These are phyloP conservation scores for Hemicrepidius hirtus DNA, from an alignment of 2,888 invertebrate species.

Conservation along the genomic window DNA sequence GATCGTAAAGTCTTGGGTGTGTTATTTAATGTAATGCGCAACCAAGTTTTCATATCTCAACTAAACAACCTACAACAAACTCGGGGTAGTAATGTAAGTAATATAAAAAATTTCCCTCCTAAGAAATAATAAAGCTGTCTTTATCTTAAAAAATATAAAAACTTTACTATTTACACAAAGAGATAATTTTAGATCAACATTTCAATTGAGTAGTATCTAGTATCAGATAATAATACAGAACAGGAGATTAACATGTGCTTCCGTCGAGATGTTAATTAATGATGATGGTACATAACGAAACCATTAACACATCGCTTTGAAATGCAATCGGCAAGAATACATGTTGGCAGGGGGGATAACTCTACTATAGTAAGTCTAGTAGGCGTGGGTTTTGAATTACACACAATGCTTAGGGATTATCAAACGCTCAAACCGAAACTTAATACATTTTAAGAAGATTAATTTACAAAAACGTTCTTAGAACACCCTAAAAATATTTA, in stretches of 20 bases:
- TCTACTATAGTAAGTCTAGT: neutral
- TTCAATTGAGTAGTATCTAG: constrained; percentile 38
- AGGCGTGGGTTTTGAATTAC: neutral
- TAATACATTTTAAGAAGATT: no score
- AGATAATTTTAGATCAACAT: constrained; percentile 38
- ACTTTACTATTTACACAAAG: no score
- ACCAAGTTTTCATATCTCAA: constrained; percentile 31
- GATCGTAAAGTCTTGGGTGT: constrained; percentile 50
- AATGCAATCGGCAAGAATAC: constrained; percentile 5
- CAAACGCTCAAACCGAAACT: no score
- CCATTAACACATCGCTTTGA: constrained; percentile 8
- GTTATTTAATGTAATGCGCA: constrained; percentile 44
- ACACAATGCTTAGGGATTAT: no score
- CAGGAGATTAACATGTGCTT: constrained; percentile 41
- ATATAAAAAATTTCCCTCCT: neutral
- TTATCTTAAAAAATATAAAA: no score
- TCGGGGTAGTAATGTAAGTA: constrained; percentile 3
- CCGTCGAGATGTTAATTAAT: constrained; percentile 43
- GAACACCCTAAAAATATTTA: no score
- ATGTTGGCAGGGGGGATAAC: neutral
- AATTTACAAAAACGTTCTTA: no score
- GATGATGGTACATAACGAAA: constrained; percentile 24
- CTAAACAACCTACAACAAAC: constrained; percentile 20
- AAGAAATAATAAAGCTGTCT: no score
- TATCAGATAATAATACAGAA: constrained; percentile 36